phyloP scores from a whole-genome alignment of 2,888 invertebrate species.

The Harpalus rubripes region DNA sequence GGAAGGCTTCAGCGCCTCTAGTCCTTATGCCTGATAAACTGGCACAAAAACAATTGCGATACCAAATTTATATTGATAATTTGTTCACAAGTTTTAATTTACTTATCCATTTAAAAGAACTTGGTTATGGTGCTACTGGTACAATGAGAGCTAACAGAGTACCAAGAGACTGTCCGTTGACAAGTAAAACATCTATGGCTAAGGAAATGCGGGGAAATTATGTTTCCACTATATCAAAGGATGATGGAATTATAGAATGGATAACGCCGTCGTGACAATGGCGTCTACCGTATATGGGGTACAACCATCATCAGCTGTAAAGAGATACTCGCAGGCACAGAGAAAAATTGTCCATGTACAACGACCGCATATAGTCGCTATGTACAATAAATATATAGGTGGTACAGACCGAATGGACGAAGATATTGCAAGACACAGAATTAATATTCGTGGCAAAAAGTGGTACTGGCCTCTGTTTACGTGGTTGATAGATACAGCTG shows the following conservation, averaged over 20 bases:
- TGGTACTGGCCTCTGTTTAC: constrained; percentile 69
- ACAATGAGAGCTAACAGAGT: constrained; percentile 67
- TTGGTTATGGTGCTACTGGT: constrained; percentile 69
- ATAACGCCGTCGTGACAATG: too few relatives aligned
- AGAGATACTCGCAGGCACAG: too few relatives aligned
- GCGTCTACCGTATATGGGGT: too few relatives aligned
- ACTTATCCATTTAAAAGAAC: constrained; percentile 67
- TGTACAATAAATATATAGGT: constrained; percentile 65
- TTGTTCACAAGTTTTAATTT: constrained; percentile 69
- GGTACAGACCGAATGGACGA: constrained; percentile 69
- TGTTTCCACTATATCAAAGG: too few relatives aligned
- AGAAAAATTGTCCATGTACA: too few relatives aligned
- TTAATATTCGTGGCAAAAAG: constrained; percentile 70
- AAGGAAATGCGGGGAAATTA: too few relatives aligned
- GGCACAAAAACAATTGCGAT: constrained; percentile 68
- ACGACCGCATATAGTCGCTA: too few relatives aligned
- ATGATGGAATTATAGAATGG: too few relatives aligned
- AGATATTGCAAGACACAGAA: constrained; percentile 68
- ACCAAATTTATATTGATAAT: constrained; percentile 70
- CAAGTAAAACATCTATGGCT: too few relatives aligned
- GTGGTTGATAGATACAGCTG: constrained; percentile 67
- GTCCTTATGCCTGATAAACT: constrained; percentile 68
- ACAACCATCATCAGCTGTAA: too few relatives aligned
- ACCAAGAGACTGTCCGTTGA: too few relatives aligned
- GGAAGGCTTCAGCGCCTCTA: constrained; percentile 69